These are phyloP conservation scores for Astreopora myriophthalma DNA, from an alignment of 64 coral and sea anemone genomes.

Conservation along the genomic window DNA sequence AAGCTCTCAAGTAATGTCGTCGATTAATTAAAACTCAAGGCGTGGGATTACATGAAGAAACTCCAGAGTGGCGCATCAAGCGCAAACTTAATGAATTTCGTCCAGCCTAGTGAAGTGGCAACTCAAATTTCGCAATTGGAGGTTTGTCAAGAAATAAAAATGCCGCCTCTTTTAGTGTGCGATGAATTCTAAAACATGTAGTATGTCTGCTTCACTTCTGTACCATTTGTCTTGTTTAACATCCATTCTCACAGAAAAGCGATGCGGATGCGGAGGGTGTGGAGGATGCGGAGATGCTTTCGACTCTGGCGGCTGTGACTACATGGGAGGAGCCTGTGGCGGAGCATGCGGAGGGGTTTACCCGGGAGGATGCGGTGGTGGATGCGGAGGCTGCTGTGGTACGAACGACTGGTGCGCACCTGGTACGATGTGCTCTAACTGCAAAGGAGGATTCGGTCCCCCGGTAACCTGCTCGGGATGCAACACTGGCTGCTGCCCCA, in stretches of 20 bases:
- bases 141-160: neutral
- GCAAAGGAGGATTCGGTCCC: constrained; percentile 65
- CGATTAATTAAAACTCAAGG: neutral
- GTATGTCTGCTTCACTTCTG: neutral
- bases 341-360: constrained; percentile 20
- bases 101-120: too few species aligned
- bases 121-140: neutral
- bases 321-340: constrained; percentile 39
- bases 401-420: constrained; percentile 67
- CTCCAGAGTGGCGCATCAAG: too few species aligned
- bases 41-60: too few species aligned
- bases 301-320: constrained; percentile 70
- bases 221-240: neutral
- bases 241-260: constrained; percentile 12
- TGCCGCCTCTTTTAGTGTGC: too few species aligned
- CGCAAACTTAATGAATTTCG: too few species aligned
- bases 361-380: neutral
- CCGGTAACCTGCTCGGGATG: constrained; percentile 53
- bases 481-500: constrained; percentile 34
- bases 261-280: constrained; percentile 27
- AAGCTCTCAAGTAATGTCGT: neutral
- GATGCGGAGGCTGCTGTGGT: constrained; percentile 49
- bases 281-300: constrained; percentile 67
- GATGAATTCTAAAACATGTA: neutral
- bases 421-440: constrained; percentile 28